Base-by-base conservation (phyloP, 2,888 invertebrate genomes). In the Mesoligia furuncula region DNA sequence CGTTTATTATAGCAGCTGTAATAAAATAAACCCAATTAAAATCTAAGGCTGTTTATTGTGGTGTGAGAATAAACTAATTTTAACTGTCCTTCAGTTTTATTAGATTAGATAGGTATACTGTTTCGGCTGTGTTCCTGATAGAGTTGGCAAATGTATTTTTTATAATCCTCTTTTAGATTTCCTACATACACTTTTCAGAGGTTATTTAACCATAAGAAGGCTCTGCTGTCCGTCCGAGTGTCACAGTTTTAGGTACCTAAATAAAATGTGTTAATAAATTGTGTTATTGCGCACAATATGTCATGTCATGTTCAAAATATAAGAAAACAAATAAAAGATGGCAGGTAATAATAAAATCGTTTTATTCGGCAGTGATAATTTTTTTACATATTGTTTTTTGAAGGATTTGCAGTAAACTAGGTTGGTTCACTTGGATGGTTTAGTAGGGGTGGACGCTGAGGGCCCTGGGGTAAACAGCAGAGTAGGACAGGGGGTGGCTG, bases 361-460 rank as follows among this genome's bases (percentile, higher is more conserved):
- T 91, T 92, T 91, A 91, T 92, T 90, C 85, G 91, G 92, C 90
- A 93, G 90, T 93, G 90, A 73, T 87, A 87, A 79, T 83, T 87
- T 84, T 69, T 73, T 77, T 83, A 75, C 73, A 77, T 64, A 54
- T 73, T 80, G 80, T 59, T 68, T 70, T 69, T 70, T 67, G 36
- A 45, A 51, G 39, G 17, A 68, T 84, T 73, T 73, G 65, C 70
- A 70, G 57, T 48, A 57, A 24, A 20, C 31, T 74, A 62, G 45
- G 36, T 77, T 20, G 48, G 31, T 71, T 77, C 57, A 27, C 11
- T 80, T 64, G 36, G 36, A 62, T 79, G 61, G 17, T 85, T 93
- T 92, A 95, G 89, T 93, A 95, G 42, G 95, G 95, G 90, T 95
- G 94, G 72, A 95, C 93, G 85, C 95, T 92, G 83, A 92, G 91